Evolutionary conservation across 1,140 invertebrate species (phyloP).

Genomic region (Penaeus chinensis): DNA sequence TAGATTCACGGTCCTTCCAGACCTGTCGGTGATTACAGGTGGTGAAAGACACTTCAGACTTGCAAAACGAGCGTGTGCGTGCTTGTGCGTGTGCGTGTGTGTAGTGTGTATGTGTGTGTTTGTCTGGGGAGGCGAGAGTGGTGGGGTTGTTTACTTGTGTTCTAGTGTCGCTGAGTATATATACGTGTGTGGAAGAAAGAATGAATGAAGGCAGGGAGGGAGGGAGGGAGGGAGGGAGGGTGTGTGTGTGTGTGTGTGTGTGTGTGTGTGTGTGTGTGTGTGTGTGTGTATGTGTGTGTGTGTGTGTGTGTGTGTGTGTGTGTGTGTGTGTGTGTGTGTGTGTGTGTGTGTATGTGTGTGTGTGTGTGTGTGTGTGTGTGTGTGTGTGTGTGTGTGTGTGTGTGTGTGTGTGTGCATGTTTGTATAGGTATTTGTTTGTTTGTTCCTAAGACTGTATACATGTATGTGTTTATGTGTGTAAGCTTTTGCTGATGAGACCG

Average conservation of each 20-base stretch:
- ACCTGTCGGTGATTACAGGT: too few relatives aligned
- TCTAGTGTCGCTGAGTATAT: too few relatives aligned
- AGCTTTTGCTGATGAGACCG: too few relatives aligned
- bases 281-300: conserved; percentile 12
- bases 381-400: conserved; percentile 15
- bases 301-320: conserved; percentile 17
- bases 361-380: conserved; percentile 17
- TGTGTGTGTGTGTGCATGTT: conserved; percentile 15
- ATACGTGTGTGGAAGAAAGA: not conserved
- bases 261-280: conserved; percentile 17
- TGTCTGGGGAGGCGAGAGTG: too few relatives aligned
- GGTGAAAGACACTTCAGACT: too few relatives aligned
- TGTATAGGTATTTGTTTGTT: conserved; percentile 13
- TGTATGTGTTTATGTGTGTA: too few relatives aligned
- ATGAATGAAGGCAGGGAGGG: not conserved
- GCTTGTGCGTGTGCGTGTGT: too few relatives aligned
- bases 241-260: conserved; percentile 16
- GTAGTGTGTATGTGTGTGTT: too few relatives aligned
- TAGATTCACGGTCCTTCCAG: too few relatives aligned
- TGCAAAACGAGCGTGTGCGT: too few relatives aligned
- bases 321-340: conserved; percentile 30
- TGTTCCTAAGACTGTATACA: too few relatives aligned
- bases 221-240: not conserved
- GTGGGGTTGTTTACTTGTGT: too few relatives aligned
- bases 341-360: conserved; percentile 31